Percentiles rank a stretch among this genome's conserved stretches.
Evolutionary conservation across 2,797 vertebrate species (phyloP).

Genomic region (Aldrovandia affinis): DNA sequence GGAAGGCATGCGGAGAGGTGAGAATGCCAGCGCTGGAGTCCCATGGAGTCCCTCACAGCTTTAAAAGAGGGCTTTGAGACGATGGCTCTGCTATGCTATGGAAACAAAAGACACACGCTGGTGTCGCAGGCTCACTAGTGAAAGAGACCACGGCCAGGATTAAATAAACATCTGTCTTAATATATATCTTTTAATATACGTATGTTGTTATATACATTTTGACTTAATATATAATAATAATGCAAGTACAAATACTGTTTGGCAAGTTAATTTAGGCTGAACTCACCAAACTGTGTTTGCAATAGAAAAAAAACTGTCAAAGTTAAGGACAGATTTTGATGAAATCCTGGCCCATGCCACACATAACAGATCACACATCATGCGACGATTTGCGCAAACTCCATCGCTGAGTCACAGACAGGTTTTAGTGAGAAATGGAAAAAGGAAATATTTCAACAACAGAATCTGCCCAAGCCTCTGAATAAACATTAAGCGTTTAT

Average conservation of each 20-base stretch:
- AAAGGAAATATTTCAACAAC: background rate
- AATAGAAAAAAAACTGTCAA: too few species aligned
- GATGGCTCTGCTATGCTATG: background rate
- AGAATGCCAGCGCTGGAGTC: constrained; percentile 9
- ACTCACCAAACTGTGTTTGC: too few species aligned
- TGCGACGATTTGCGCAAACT: background rate
- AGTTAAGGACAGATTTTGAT: too few species aligned
- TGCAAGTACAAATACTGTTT: too few species aligned
- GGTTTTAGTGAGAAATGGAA: background rate
- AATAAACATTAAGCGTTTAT: background rate
- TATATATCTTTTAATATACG: background rate
- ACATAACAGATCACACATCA: background rate
- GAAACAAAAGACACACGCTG: background rate
- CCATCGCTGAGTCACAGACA: background rate
- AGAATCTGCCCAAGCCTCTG: background rate
- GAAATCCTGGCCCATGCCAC: background rate
- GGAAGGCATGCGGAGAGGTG: background rate
- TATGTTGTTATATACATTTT: too few species aligned
- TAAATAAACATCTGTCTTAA: background rate
- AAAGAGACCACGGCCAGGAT: background rate
- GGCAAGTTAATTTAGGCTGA: background rate
- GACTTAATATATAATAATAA: too few species aligned
- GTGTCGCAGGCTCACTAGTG: background rate
- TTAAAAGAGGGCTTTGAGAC: background rate
- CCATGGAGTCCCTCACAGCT: background rate